Conservation (phyloP, 2,888 invertebrate species). For the Mantis religiosa region DNA sequence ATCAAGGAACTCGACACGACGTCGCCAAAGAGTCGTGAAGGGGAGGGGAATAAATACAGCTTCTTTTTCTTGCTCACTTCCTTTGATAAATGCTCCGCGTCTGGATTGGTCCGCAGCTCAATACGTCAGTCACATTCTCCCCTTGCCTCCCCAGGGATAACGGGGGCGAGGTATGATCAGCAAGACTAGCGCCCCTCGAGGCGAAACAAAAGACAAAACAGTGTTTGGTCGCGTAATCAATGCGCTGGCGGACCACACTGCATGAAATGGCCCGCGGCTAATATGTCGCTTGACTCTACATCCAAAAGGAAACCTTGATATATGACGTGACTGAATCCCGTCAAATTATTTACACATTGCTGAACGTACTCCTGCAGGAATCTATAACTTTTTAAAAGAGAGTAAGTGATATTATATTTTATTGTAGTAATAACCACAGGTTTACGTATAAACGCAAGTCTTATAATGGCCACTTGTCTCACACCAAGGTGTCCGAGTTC, state of each 20-base stretch:
- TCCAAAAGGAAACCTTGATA: no score
- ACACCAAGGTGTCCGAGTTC: no score
- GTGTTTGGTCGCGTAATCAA: conserved; percentile 22
- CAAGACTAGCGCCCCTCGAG: conserved; percentile 1
- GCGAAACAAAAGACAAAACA: conserved; percentile 7
- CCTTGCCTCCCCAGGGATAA: neutral
- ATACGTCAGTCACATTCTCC: conserved; percentile 25
- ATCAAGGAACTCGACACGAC: neutral
- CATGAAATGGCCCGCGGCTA: neutral
- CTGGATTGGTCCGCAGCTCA: conserved; percentile 27
- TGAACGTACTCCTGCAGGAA: no score
- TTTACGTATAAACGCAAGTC: no score
- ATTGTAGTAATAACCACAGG: no score
- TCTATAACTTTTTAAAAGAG: no score
- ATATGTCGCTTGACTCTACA: no score
- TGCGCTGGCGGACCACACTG: neutral
- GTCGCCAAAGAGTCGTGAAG: neutral
- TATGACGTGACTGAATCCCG: no score
- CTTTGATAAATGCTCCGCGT: conserved; percentile 11
- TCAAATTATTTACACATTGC: no score
- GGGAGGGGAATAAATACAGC: conserved; percentile 16
- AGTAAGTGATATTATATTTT: no score
- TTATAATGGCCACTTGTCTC: no score
- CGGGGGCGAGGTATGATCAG: conserved; percentile 20
- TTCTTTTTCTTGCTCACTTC: conserved; percentile 22